Percentiles rank a stretch among this genome's conserved stretches.
These are phyloP conservation scores for Dolichallabes microphthalmus DNA, from an alignment of 2,113 vertebrate species.

Conservation along the genomic window DNA sequence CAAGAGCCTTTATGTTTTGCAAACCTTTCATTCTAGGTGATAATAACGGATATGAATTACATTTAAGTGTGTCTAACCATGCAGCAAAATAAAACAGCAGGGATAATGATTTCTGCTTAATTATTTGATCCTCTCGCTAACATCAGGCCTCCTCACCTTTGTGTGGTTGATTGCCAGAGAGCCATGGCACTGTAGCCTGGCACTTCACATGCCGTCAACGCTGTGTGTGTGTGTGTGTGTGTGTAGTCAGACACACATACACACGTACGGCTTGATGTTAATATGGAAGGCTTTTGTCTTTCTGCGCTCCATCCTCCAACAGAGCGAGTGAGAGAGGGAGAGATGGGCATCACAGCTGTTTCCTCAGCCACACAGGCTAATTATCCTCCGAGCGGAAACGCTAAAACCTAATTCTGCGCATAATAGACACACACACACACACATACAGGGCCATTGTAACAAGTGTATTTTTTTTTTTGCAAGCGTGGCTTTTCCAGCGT, in stretches of 20 bases:
- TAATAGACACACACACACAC: conserved; percentile 44
- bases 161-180: conserved; percentile 7
- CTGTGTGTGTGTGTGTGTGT: conserved; percentile 13
- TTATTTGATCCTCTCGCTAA: background rate
- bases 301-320: conserved; percentile 55
- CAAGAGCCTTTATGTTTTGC: background rate
- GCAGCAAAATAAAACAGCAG: conserved; percentile 7
- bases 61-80: background rate
- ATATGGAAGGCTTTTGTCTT: conserved; percentile 52
- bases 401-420: conserved; percentile 55
- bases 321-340: conserved; percentile 25
- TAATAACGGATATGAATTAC: background rate
- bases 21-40: background rate
- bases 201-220: conserved; percentile 19
- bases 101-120: conserved; percentile 8
- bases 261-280: conserved; percentile 3
- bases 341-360: conserved; percentile 63
- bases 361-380: conserved; percentile 61
- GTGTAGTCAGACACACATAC: background rate
- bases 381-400: conserved; percentile 61
- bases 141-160: conserved; percentile 13
- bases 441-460: background rate
- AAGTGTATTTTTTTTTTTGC: conserved; percentile 34
- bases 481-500: conserved; percentile 20
- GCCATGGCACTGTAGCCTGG: conserved; percentile 31